Percentiles rank a stretch among this genome's conserved stretches.
These are phyloP conservation scores for Araneus ventricosus DNA, from an alignment of 1,140 invertebrate genomes.

Conservation along the genomic window DNA sequence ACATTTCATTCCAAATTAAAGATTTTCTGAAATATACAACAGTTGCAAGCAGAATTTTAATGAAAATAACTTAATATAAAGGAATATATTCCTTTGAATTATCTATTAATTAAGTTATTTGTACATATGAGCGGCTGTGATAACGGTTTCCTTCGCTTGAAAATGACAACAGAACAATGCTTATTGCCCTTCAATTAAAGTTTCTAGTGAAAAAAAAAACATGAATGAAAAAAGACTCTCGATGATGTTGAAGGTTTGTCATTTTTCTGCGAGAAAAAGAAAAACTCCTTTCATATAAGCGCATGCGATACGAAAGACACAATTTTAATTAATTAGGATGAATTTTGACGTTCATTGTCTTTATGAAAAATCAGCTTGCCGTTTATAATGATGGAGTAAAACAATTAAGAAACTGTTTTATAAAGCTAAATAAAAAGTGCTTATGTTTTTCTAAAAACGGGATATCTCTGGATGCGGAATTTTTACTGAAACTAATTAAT, in stretches of 20 bases:
- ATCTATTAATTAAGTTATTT: slow-evolving; percentile 8
- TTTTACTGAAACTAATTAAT: neutral
- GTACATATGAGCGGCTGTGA: neutral
- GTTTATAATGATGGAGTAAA: neutral
- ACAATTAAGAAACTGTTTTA: neutral
- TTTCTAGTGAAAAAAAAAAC: neutral
- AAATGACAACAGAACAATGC: neutral
- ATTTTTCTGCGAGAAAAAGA: neutral
- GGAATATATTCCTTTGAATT: neutral
- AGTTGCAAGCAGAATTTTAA: neutral
- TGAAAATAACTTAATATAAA: neutral
- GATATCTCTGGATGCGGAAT: neutral
- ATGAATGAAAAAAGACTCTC: neutral
- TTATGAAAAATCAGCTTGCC: slow-evolving; percentile 1
- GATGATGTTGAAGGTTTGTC: neutral
- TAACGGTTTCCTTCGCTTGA: neutral
- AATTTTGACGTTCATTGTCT: slow-evolving; percentile 12
- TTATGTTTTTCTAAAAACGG: neutral
- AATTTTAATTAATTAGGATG: neutral
- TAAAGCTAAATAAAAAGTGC: neutral
- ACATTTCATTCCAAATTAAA: neutral
- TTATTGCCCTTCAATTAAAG: neutral
- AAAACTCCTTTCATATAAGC: neutral
- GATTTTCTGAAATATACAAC: neutral
- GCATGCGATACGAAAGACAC: no score